Percentiles rank a stretch among this genome's conserved stretches.
Evolutionary conservation across 2,888 invertebrate species (phyloP).

Genomic region (Sphaeridia pumilis): DNA sequence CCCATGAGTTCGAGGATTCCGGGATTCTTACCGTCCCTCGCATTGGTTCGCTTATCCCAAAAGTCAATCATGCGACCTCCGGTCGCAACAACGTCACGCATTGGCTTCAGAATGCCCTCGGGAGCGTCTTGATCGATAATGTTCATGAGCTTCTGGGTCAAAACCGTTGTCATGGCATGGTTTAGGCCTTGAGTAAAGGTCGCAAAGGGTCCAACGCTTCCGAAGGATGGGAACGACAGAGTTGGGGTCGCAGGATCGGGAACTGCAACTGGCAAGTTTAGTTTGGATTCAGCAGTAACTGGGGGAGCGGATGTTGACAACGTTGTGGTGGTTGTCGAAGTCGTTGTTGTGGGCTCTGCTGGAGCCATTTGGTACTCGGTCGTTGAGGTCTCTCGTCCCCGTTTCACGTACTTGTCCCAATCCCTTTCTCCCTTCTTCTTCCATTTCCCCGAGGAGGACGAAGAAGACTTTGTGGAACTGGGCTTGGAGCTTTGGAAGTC

Average conservation of each 20-base stretch:
- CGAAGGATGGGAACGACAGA: conserved; percentile 13
- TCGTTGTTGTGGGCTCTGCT: too few species aligned
- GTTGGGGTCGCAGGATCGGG: conserved; percentile 5
- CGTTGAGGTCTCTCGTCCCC: too few species aligned
- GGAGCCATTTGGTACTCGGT: too few species aligned
- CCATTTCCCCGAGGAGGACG: neutral
- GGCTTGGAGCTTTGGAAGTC: neutral
- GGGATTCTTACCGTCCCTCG: conserved; percentile 32
- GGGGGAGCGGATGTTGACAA: too few species aligned
- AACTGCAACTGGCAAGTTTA: neutral
- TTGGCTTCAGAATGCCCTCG: conserved; percentile 27
- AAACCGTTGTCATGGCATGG: conserved; percentile 31
- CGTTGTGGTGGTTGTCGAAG: conserved; percentile 3
- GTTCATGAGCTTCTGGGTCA: conserved; percentile 34
- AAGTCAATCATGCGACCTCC: conserved; percentile 35
- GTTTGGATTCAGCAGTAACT: neutral
- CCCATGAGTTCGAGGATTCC: conserved; percentile 35
- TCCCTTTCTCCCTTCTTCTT: conserved; percentile 19
- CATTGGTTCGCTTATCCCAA: conserved; percentile 33
- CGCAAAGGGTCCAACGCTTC: conserved; percentile 13
- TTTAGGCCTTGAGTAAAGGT: conserved; percentile 32
- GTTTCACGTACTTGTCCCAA: conserved; percentile 31
- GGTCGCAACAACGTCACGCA: conserved; percentile 34
- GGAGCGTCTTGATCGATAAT: conserved; percentile 35
- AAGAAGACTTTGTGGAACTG: too few species aligned